A percentile compares a stretch with the other conserved stretches of the same genome.
These are phyloP conservation scores for Lycaon pictus DNA, from an alignment of 2,113 vertebrate genomes.

Conservation along the genomic window DNA sequence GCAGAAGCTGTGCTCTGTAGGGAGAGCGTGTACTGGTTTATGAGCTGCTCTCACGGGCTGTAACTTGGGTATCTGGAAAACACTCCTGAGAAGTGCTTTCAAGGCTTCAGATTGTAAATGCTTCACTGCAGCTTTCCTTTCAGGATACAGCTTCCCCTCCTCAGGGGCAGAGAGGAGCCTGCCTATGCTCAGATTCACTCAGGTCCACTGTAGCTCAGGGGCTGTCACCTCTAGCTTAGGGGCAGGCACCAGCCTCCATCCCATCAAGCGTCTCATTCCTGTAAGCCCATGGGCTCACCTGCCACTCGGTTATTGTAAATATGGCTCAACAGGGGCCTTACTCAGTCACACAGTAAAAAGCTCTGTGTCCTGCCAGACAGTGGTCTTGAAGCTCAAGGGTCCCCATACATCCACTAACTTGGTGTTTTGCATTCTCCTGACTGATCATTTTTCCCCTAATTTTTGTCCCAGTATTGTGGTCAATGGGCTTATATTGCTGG, in stretches of 20 bases:
- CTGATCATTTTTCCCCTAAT: background rate
- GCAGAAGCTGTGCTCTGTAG: background rate
- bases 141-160: fast-evolving
- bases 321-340: background rate
- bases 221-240: background rate
- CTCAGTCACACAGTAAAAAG: background rate
- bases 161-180: background rate
- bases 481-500: background rate
- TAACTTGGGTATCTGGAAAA: background rate
- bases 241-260: background rate
- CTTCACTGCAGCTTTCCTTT: background rate
- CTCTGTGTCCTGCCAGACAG: background rate
- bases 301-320: background rate
- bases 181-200: background rate
- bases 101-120: background rate
- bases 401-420: background rate
- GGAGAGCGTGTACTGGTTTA: background rate
- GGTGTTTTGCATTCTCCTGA: background rate
- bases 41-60: background rate
- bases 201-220: background rate
- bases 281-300: background rate
- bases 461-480: background rate
- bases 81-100: background rate
- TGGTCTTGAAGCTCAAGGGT: background rate
- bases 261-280: background rate